Evolutionary conservation across 2,113 vertebrate genomes (phyloP), one percentile per base, ranked within the genome.

Genomic region (Oryzias woworae): DNA sequence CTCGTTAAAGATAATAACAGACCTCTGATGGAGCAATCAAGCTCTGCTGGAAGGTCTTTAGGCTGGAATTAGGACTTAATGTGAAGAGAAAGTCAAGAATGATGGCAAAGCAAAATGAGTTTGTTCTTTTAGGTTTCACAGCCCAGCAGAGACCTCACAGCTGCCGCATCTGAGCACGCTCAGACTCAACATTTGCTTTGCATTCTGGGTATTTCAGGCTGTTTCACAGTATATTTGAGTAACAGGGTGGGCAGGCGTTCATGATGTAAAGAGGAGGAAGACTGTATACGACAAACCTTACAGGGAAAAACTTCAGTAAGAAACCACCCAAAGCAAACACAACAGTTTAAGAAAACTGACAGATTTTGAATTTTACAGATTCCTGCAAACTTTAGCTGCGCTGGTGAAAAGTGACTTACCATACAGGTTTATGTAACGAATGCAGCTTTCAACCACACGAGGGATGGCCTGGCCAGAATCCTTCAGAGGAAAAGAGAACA

Each of bases 371-470:
- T 20, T 20, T 20, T 20, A 20, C 20, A 20, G 20, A 20, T 20
- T 20, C 20, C 3, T 6, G 26, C 4, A 31, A n/a, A 7, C 17
- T 16, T 17, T 16, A 6, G 20, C 10, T 18, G 8, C 26, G 7
- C 15, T 13, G 23, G 46, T 3, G 22, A 53, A 18, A n/a, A 44
- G 22, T 1, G 13, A 80, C 93, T 95, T 91, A 99, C 97, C 97
- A 6, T 98, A 99, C 50, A 99, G 90, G 81, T 99, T 99, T 85
- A 99, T 99, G 91, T 95, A 99, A 70, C 95, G 95, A 84, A 99
- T 96, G 48, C 95, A 99, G 87, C 97, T 99, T 85, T 99, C 97
- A 64, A 99, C 97, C 43, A 99, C 94, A 45, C 96, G 93, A 28
- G 97, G 97, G 73, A 99, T 98, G 41, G 93, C 91, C 87, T 99